A percentile compares a stretch with the other conserved stretches of the same genome.
Evolutionary conservation across 1,140 invertebrate species (phyloP).

Genomic region (Gyrodactylus salaris): DNA sequence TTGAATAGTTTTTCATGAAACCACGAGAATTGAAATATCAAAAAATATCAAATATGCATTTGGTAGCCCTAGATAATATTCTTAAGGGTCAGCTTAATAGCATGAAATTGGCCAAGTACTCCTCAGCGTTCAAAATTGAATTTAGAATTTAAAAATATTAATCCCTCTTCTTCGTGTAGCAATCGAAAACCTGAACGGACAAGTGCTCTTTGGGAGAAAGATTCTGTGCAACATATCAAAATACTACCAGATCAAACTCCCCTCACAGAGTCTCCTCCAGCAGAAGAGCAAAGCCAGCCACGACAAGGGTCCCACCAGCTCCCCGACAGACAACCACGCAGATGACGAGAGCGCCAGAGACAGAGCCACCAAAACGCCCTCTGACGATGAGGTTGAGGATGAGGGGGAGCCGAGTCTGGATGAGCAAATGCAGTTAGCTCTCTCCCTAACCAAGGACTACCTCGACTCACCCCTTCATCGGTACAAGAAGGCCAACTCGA

Average conservation of each 20-base stretch:
- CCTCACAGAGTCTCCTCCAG: neutral
- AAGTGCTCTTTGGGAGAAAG: neutral
- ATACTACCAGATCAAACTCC: neutral
- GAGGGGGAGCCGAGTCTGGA: neutral
- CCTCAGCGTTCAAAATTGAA: no score
- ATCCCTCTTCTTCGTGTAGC: neutral
- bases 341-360: neutral
- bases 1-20: no score
- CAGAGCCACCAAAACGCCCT: neutral
- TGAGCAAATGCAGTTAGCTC: neutral
- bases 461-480: slow-evolving; percentile 71
- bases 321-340: neutral
- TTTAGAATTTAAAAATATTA: no score
- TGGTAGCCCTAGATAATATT: no score
- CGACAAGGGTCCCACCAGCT: no score
- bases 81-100: no score
- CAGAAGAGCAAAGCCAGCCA: neutral
- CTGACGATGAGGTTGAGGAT: neutral
- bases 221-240: neutral
- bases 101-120: no score
- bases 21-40: no score
- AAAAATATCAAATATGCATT: no score
- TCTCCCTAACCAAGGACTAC: slow-evolving; percentile 59
- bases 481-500: slow-evolving; percentile 95
- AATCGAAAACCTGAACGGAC: neutral